phyloP scores from a whole-genome alignment of 2,888 invertebrate genomes.

The Perizoma flavofasciatum region DNA sequence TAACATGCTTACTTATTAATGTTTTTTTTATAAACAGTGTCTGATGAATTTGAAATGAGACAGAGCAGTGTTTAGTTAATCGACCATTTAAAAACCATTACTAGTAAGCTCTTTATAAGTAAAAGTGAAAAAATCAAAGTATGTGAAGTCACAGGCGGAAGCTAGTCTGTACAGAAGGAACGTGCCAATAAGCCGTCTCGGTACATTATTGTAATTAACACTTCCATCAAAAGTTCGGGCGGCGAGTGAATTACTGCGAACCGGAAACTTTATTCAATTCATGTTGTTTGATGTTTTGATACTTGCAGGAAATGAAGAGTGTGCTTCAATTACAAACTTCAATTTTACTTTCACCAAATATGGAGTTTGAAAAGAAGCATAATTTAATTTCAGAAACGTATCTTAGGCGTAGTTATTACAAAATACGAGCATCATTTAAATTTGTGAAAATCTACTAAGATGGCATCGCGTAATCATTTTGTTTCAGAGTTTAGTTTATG shows the following conservation, averaged over 20 bases:
- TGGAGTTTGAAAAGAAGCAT: too few species aligned
- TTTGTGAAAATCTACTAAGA: too few species aligned
- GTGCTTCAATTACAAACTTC: not conserved
- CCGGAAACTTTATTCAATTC: constrained; percentile 21
- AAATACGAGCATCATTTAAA: too few species aligned
- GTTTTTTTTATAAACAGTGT: too few species aligned
- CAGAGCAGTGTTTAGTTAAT: too few species aligned
- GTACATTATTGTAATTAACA: constrained; percentile 22
- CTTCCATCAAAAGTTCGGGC: constrained; percentile 18
- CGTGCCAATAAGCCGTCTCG: constrained; percentile 20
- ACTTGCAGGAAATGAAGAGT: constrained; percentile 1
- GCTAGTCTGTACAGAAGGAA: not conserved
- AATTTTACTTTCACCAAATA: not conserved
- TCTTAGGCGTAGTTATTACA: too few species aligned
- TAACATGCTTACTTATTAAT: too few species aligned
- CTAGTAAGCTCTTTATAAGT: not conserved
- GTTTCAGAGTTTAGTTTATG: too few species aligned
- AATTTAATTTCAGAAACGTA: too few species aligned
- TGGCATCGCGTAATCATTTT: too few species aligned
- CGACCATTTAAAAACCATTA: too few species aligned
- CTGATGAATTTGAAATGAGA: too few species aligned
- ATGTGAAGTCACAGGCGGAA: constrained; percentile 2
- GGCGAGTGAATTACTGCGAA: constrained; percentile 18
- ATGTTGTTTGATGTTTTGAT: constrained; percentile 20
- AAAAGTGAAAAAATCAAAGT: not conserved